phyloP scores from a whole-genome alignment of 2,888 invertebrate species.

The Palloptera scutellata region DNA sequence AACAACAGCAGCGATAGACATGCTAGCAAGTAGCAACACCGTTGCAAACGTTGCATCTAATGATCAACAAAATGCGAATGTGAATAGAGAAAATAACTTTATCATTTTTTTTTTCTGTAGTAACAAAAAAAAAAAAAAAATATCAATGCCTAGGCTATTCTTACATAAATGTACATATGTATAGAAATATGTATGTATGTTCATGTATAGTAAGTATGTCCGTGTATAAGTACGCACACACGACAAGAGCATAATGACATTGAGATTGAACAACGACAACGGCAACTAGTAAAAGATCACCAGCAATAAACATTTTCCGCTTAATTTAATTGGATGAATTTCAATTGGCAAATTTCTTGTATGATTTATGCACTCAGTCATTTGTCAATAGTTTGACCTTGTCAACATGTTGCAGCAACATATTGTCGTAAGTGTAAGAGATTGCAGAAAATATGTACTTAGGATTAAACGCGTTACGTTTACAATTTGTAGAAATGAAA shows the following conservation, averaged over 20 bases:
- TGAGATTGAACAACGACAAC: constrained; percentile 26
- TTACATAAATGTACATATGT: too few relatives aligned
- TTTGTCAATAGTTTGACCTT: constrained; percentile 49
- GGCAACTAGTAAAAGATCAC: constrained; percentile 40
- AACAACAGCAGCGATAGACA: constrained; percentile 10
- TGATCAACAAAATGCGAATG: neutral
- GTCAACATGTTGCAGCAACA: constrained; percentile 54
- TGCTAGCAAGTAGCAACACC: constrained; percentile 27
- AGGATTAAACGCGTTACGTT: too few relatives aligned
- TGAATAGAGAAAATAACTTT: constrained; percentile 9
- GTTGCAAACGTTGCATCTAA: constrained; percentile 28
- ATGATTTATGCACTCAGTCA: constrained; percentile 49
- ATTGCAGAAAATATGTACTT: too few relatives aligned
- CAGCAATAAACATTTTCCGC: constrained; percentile 48
- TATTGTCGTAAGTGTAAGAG: neutral
- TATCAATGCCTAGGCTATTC: too few relatives aligned
- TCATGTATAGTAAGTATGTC: too few relatives aligned
- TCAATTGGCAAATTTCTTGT: constrained; percentile 56
- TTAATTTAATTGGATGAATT: constrained; percentile 59
- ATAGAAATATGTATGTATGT: too few relatives aligned
- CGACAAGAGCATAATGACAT: constrained; percentile 20
- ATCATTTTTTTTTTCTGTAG: neutral
- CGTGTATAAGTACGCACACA: constrained; percentile 15
- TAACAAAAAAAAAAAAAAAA: too few relatives aligned
- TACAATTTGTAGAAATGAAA: too few relatives aligned